phyloP scores from a whole-genome alignment of 2,888 invertebrate genomes.

The Listrodromus nycthemerus region DNA sequence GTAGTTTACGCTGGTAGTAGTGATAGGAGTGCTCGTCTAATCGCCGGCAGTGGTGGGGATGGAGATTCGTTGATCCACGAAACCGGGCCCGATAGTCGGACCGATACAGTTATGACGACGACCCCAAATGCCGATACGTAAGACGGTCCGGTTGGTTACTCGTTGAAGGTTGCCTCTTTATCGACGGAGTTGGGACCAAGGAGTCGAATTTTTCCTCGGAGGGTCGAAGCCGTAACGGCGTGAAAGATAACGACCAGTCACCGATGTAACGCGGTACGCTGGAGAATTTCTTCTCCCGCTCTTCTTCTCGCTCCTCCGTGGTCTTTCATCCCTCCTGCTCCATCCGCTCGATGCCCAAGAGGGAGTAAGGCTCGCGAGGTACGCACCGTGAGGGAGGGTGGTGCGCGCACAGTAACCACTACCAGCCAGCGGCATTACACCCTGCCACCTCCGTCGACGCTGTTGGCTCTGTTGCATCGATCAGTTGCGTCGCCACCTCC shows the following conservation, averaged over 20 bases:
- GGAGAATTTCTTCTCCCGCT: neutral
- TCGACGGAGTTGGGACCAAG: neutral
- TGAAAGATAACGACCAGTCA: neutral
- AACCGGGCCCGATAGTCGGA: slow-evolving; percentile 39
- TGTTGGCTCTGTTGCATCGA: slow-evolving; percentile 82
- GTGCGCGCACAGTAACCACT: slow-evolving; percentile 51
- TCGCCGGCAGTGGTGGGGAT: slow-evolving; percentile 57
- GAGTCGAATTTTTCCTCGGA: neutral
- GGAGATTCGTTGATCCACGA: slow-evolving; percentile 60
- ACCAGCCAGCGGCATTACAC: slow-evolving; percentile 62
- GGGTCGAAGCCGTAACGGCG: neutral
- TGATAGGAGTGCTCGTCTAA: neutral
- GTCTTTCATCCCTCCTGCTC: slow-evolving; percentile 4
- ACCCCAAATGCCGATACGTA: slow-evolving; percentile 31
- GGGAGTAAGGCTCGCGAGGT: slow-evolving; percentile 3
- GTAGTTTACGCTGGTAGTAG: slow-evolving; percentile 42
- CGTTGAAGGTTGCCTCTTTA: neutral
- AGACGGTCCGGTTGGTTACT: neutral
- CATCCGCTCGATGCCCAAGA: slow-evolving; percentile 2
- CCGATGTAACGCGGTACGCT: slow-evolving; percentile 22
- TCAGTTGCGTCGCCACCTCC: slow-evolving; percentile 81
- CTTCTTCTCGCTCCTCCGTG: neutral
- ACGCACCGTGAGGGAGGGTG: slow-evolving; percentile 27
- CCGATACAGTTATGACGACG: slow-evolving; percentile 36
- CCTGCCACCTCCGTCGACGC: slow-evolving; percentile 68